phyloP scores from a whole-genome alignment of 35 echinoderm and acorn worm species.

The Amphiura filiformis region DNA sequence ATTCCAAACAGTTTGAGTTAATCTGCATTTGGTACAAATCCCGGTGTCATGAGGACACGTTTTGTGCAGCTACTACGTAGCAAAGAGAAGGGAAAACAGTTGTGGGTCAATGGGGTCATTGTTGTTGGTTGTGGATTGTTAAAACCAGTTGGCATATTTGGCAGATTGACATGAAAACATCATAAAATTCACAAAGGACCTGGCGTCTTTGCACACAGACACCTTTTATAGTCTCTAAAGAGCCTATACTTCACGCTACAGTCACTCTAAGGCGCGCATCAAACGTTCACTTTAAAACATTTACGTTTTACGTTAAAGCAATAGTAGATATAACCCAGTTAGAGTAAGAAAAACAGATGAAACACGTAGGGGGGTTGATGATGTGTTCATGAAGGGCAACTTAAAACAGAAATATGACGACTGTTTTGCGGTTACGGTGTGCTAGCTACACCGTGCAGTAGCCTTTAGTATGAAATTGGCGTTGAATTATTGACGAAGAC shows the following conservation, averaged over 20 bases:
- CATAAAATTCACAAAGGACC: neutral
- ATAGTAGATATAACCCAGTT: neutral
- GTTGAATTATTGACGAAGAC: slow-evolving; percentile 40
- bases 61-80: neutral
- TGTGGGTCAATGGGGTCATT: neutral
- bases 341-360: neutral
- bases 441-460: neutral
- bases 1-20: slow-evolving; percentile 8
- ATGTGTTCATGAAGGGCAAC: too few species aligned
- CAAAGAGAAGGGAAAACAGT: neutral
- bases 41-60: neutral
- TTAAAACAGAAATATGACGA: too few species aligned
- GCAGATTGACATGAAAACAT: neutral
- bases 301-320: neutral
- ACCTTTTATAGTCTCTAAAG: neutral
- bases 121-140: neutral
- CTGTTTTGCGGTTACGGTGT: too few species aligned
- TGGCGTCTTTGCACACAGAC: neutral
- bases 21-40: neutral
- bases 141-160: neutral
- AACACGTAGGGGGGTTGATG: neutral
- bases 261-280: neutral
- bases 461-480: slow-evolving; percentile 25
- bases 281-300: neutral
- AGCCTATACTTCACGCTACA: neutral